Evolutionary conservation across 2,888 invertebrate genomes (phyloP), one percentile per base, ranked within the genome.

Genomic region (Sarcophaga subvicina): DNA sequence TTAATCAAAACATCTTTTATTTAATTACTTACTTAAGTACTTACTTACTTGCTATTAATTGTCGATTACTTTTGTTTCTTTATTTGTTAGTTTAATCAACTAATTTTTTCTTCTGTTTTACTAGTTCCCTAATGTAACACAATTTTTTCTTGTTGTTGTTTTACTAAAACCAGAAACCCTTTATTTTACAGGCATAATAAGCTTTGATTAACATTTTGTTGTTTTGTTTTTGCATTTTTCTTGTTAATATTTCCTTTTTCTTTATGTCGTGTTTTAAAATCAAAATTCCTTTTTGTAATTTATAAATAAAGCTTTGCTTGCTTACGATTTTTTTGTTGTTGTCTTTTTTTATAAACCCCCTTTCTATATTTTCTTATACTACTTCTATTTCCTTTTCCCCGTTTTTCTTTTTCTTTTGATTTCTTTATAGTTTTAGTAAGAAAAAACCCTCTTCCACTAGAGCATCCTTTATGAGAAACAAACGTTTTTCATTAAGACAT

Each of bases 401-500:
- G n/a, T 37, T 70, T 37, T 66, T 83, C 12, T 59, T 77, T 47
- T n/a, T 67, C 54, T 54, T 47, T 37, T 71, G 62, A 66, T 62
- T 76, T 22, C 49, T 75, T 70, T 87, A 20, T 91, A 92, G 92
- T 90, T 92, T 92, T 91, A 90, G 90, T 90, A 91, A 90, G 81
- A 87, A 87, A 67, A 83, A 45, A 89, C 88, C 91, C 91, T 89
- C 91, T 89, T 90, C 90, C 90, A 63, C 85, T 73, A 76, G 79
- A 89, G 91, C 91, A 89, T 89, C 92, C 89, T 92, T 92, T 91
- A 89, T 91, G 90, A 91, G 90, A 90, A 92, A 89, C 88, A 91
- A 90, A 90, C 91, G 92, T 88, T 91, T 92, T 88, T 92, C 92
- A 89, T 89, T 92, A 64, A 91, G 90, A 91, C 91, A 92, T 89